phyloP scores from a whole-genome alignment of 2,113 vertebrate genomes.

The Tachysurus vachellii region DNA sequence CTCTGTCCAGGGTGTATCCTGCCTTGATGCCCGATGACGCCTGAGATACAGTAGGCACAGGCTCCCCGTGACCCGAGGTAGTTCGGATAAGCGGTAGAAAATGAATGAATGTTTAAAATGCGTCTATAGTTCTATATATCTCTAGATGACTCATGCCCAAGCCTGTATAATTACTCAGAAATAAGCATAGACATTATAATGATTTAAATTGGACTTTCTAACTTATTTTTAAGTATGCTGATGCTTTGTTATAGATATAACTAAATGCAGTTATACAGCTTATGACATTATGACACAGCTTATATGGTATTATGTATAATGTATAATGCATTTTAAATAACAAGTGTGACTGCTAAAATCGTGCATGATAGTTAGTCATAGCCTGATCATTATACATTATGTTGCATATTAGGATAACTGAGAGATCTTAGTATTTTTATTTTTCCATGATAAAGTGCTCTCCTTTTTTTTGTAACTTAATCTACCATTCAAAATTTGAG shows the following conservation, averaged over 20 bases:
- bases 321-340: neutral
- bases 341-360: neutral
- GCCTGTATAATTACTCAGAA: neutral
- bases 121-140: neutral
- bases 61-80: no score
- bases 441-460: neutral
- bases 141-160: neutral
- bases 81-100: no score
- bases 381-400: neutral
- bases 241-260: neutral
- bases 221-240: neutral
- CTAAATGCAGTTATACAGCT: neutral
- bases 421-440: neutral
- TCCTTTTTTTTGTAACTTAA: constrained; percentile 36
- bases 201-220: neutral
- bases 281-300: no score
- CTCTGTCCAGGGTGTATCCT: no score
- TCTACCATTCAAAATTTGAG: constrained; percentile 57
- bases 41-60: no score
- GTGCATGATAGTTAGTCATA: neutral
- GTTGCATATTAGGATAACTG: neutral
- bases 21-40: no score
- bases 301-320: neutral
- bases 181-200: neutral
- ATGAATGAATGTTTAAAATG: neutral